Base-by-base conservation (phyloP, 2,888 invertebrate genomes). In the Athrips mouffetella region DNA sequence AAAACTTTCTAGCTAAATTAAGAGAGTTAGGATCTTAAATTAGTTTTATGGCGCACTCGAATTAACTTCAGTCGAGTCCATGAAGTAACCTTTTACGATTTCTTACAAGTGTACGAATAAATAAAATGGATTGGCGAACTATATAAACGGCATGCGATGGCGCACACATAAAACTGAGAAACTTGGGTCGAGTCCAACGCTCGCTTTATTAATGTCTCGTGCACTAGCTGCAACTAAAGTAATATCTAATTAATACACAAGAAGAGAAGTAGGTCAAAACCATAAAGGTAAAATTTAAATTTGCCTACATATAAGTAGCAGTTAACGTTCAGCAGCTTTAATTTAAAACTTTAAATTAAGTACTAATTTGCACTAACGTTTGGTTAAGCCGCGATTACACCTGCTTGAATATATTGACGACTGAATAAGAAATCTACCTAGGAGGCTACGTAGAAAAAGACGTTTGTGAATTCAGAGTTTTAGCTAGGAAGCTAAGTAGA, bases 231-330 rank as follows among this genome's bases (percentile, higher is more conserved):
- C 70, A 71, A 68, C 65, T 73, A 69, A 74, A 61, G 64, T 69
- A 72, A 73, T 72, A 70, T 60, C 62, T 70, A 68, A 79, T 76
- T 74, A 75, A 73, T 76, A 64, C 68, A 63, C 56, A 52, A 51
- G 55, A 50, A 50, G 53, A 58, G 64, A 79, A 72, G 58, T 76
- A 55, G 80, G 77, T 66, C 75, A 70, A 59, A 59, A 59, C 65
- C 63, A 70, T 73, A 71, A 73, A 70, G 65, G 62, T 61, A 54
- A 70, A 59, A 73, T 73, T 68, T 66, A 67, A 61, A 60, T 63
- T 63, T 20, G 40, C 62, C 60, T 61, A 33, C 33, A n/a, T n/a
- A n/a, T n/a, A n/a, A n/a, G n/a, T n/a, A n/a, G n/a, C n/a, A n/a
- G n/a, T n/a, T n/a, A n/a, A n/a, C n/a, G n/a, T n/a, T n/a, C n/a